Conservation (phyloP, 2,113 vertebrate species). For the Epinephelus cyanopodus region DNA sequence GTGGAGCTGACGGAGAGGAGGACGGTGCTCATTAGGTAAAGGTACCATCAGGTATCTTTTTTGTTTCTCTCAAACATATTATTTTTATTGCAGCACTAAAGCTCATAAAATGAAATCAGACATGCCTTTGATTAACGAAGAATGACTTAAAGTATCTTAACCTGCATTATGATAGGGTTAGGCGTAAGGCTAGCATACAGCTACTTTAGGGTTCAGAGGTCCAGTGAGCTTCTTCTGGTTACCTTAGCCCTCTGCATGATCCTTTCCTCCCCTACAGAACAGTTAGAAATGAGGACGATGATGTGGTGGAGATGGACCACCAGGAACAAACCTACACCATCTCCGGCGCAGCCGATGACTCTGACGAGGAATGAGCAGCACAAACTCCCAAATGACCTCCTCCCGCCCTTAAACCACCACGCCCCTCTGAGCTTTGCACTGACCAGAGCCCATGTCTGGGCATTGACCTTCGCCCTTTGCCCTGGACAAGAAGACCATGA, state of each 20-base stretch:
- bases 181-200: not conserved
- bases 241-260: not conserved
- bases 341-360: constrained; percentile 82
- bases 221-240: not conserved
- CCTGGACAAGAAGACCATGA: constrained; percentile 71
- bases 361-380: constrained; percentile 76
- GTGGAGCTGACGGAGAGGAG: constrained; percentile 85
- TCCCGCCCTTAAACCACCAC: constrained; percentile 58
- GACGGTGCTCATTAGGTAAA: constrained; percentile 86
- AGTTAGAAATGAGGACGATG: constrained; percentile 76
- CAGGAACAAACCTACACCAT: constrained; percentile 83
- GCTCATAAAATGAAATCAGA: not conserved
- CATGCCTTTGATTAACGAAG: not conserved
- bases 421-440: constrained; percentile 69
- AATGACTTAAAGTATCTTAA: not conserved
- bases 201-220: not conserved
- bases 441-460: constrained; percentile 74
- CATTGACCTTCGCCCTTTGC: constrained; percentile 72
- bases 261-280: constrained; percentile 62
- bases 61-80: constrained; percentile 10
- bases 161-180: not conserved
- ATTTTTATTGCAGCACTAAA: not conserved
- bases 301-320: constrained; percentile 79
- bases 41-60: constrained; percentile 57
- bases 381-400: constrained; percentile 65